Percentiles rank a stretch among this genome's conserved stretches.
These are phyloP conservation scores for Stomatorhinus walkeri DNA, from an alignment of 2,797 vertebrate genomes.

Conservation along the genomic window DNA sequence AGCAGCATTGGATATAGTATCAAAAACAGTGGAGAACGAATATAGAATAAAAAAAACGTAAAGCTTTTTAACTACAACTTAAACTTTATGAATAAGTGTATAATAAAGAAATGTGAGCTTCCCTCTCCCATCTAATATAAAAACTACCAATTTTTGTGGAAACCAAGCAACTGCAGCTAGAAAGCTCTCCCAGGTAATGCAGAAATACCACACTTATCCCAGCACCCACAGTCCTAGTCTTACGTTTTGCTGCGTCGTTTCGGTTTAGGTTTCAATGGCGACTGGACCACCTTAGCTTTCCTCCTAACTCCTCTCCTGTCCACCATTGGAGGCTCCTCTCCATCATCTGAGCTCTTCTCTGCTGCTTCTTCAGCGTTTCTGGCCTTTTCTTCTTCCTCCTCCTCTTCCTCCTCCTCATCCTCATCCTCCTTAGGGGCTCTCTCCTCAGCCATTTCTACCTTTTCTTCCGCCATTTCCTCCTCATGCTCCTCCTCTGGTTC, in stretches of 20 bases:
- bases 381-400: constrained; percentile 22
- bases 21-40: not conserved
- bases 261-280: constrained; percentile 42
- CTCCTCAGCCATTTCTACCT: constrained; percentile 7
- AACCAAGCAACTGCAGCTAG: not conserved
- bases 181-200: not conserved
- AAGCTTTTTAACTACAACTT: not conserved
- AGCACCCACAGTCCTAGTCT: constrained; percentile 39
- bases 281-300: constrained; percentile 66
- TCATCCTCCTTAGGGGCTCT: constrained; percentile 12
- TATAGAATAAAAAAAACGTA: not conserved
- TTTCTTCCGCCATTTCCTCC: constrained; percentile 13
- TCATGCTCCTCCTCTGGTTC: constrained; percentile 19
- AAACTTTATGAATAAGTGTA: not conserved
- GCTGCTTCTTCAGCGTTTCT: constrained; percentile 9
- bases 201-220: not conserved
- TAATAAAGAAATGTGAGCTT: not conserved
- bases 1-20: not conserved
- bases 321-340: constrained; percentile 36
- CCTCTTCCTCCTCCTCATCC: not conserved
- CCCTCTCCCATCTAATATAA: not conserved
- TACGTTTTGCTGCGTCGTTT: constrained; percentile 68
- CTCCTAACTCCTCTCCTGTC: constrained; percentile 56
- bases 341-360: constrained; percentile 25
- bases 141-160: not conserved